Evolutionary conservation across 2,797 vertebrate genomes (phyloP), one percentile per base, ranked within the genome.

Genomic region (Muraenolepis orangiensis): DNA sequence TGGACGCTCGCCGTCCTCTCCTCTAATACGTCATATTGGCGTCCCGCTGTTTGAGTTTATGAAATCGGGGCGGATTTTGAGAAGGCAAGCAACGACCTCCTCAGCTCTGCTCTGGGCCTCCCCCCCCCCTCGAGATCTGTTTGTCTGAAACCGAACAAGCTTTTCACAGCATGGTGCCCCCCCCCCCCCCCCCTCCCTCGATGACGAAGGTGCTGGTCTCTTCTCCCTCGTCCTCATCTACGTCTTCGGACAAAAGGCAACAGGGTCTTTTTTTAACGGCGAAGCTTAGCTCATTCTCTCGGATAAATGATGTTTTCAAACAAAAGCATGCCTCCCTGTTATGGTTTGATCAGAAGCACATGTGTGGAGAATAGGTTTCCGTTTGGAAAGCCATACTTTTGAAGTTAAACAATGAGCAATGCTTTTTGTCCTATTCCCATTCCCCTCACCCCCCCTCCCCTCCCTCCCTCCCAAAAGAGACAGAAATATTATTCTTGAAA

Each of bases 321-420:
- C 75, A 82, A 85, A 84, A 23, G 57, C 77, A 74, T 72, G 75
- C 70, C 74, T 71, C 74, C 76, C 74, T 74, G 82, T 85, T 84
- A 85, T 82, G 81, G 78, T 86, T 77, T 88, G 80, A 86, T 87
- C 79, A 73, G 76, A 89, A 88, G 81, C 81, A 82, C 84, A 87
- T 86, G 83, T 85, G 78, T 74, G 78, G 51, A 61, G 7, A 61
- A 61, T 26, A 61, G 51, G 51, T 61, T 61, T n/a, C 32, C n/a
- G 51, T 61, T 61, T 61, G 77, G 73, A 66, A 67, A 29, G 79
- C 82, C 80, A 76, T 87, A 76, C 6, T 23, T 70, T 80, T 23
- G n/a, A 66, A 76, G 80, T 57, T 75, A 57, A 74, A 79, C 79
- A 87, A 32, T 38, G 67, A 83, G 82, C 78, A 8, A 1, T 70